Evolutionary conservation across 2,797 vertebrate genomes (phyloP).

Genomic region (Erethizon dorsatum): DNA sequence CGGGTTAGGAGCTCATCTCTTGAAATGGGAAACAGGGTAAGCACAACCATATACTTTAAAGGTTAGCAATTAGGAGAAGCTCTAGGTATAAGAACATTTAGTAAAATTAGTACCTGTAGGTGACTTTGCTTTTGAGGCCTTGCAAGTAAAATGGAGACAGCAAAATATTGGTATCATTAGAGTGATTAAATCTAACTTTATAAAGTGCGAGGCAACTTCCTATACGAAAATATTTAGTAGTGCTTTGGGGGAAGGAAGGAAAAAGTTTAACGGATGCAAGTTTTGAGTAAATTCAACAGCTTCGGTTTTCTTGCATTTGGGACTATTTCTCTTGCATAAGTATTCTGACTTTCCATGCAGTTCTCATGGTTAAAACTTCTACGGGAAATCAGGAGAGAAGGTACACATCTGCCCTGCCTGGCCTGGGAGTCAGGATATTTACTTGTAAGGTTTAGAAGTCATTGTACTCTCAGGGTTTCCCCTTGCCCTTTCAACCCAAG

Average conservation of each 20-base stretch:
- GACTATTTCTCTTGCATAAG: not conserved
- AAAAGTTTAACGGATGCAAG: constrained; percentile 64
- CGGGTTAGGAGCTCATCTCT: not conserved
- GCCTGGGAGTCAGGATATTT: not conserved
- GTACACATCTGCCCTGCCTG: not conserved
- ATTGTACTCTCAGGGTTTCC: not conserved
- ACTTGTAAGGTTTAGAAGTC: not conserved
- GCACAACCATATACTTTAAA: not conserved
- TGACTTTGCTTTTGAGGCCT: not conserved
- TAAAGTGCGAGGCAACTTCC: constrained; percentile 69
- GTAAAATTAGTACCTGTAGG: constrained; percentile 27
- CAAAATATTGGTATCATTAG: constrained; percentile 47
- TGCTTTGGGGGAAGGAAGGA: constrained; percentile 38
- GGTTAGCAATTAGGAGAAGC: not conserved
- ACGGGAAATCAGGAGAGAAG: not conserved
- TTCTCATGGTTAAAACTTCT: constrained; percentile 33
- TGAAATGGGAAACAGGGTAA: not conserved
- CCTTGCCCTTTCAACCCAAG: not conserved
- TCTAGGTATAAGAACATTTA: constrained; percentile 20
- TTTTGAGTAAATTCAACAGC: constrained; percentile 66
- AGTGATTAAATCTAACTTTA: constrained; percentile 45
- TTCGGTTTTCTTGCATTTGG: constrained; percentile 50
- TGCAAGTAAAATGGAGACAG: not conserved
- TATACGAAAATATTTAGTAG: constrained; percentile 68
- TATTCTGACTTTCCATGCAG: not conserved